Percentiles rank a stretch among this genome's conserved stretches.
Evolutionary conservation across 1,140 invertebrate species (phyloP).

Genomic region (Mamestra configurata): DNA sequence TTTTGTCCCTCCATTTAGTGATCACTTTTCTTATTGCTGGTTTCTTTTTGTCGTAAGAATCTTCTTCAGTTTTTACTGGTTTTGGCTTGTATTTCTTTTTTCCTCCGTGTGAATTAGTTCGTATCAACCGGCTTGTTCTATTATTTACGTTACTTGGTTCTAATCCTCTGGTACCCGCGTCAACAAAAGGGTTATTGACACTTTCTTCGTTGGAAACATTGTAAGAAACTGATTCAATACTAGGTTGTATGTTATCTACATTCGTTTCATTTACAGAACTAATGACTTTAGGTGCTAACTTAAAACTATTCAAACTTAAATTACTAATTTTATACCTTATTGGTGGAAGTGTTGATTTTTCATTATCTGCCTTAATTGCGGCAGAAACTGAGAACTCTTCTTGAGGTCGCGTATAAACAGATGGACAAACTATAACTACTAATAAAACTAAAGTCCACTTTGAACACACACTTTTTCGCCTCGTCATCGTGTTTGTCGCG

Average conservation of each 20-base stretch:
- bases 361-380: slow-evolving; percentile 56
- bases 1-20: slow-evolving; percentile 81
- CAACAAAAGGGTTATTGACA: not conserved
- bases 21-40: slow-evolving; percentile 79
- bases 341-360: slow-evolving; percentile 69
- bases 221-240: not conserved
- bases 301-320: slow-evolving; percentile 58
- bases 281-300: slow-evolving; percentile 61
- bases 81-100: slow-evolving; percentile 49
- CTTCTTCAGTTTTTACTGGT: slow-evolving; percentile 36
- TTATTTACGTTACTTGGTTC: not conserved
- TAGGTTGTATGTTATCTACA: slow-evolving; percentile 39
- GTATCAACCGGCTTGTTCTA: slow-evolving; percentile 55
- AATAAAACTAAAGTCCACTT: slow-evolving; percentile 85
- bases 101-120: slow-evolving; percentile 23
- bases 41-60: slow-evolving; percentile 62
- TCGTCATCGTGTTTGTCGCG: slow-evolving; percentile 72
- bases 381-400: slow-evolving; percentile 54
- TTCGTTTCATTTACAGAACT: slow-evolving; percentile 56
- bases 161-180: not conserved
- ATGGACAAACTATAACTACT: slow-evolving; percentile 74
- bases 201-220: not conserved
- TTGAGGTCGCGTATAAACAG: slow-evolving; percentile 77
- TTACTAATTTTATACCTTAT: slow-evolving; percentile 82
- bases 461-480: slow-evolving; percentile 78